phyloP scores from a whole-genome alignment of 1,140 invertebrate species.

The Trachymyrmex septentrionalis region DNA sequence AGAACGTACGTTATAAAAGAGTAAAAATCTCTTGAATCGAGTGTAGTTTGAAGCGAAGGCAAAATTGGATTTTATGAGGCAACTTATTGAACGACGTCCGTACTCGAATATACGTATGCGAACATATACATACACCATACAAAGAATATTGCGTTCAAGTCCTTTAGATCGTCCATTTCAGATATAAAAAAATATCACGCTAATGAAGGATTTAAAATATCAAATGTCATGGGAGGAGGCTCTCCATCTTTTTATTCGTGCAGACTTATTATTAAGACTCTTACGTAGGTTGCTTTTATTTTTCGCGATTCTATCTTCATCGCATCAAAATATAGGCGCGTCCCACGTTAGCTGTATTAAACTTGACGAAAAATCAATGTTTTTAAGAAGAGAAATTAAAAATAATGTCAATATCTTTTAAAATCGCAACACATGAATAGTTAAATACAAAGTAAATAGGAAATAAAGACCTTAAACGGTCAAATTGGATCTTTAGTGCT shows the following conservation, averaged over 20 bases:
- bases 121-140: background rate
- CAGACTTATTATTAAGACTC: slow-evolving; percentile 9
- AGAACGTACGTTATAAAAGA: background rate
- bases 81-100: background rate
- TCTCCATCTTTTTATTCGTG: background rate
- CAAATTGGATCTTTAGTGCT: too few species aligned
- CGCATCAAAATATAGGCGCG: background rate
- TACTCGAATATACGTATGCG: background rate
- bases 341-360: background rate
- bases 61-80: slow-evolving; percentile 17
- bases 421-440: too few species aligned
- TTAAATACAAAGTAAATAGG: too few species aligned
- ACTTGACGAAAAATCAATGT: background rate
- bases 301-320: background rate
- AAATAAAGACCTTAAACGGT: too few species aligned
- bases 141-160: slow-evolving; percentile 4
- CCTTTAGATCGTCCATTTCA: background rate
- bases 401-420: too few species aligned
- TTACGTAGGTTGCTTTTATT: slow-evolving; percentile 10
- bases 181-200: slow-evolving; percentile 16
- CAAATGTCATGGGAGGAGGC: background rate
- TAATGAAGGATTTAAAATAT: slow-evolving; percentile 33
- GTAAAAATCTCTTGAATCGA: background rate
- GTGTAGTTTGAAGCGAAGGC: background rate
- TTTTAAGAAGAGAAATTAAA: background rate